Evolutionary conservation across 1,140 invertebrate genomes (phyloP).

Genomic region (Parasteatoda tepidariorum): DNA sequence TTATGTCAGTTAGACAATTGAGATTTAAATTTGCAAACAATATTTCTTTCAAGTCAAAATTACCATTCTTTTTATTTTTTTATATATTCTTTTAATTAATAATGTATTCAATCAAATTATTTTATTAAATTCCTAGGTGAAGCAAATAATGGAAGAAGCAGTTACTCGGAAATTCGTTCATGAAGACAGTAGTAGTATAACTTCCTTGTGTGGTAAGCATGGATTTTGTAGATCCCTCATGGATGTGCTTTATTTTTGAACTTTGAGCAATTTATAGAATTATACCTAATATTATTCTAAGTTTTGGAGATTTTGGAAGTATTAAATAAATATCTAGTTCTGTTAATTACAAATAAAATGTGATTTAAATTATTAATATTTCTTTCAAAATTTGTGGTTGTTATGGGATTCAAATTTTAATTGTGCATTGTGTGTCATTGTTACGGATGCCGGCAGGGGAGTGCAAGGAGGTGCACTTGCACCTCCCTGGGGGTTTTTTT

Average conservation of each 20-base stretch:
- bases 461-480: too few relatives aligned
- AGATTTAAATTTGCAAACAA: background rate
- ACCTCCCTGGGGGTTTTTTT: too few relatives aligned
- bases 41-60: background rate
- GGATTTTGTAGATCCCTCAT: constrained; percentile 17
- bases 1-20: background rate
- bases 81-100: too few relatives aligned
- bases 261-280: constrained; percentile 8
- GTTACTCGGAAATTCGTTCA: constrained; percentile 92
- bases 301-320: background rate
- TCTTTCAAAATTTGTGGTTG: too few relatives aligned
- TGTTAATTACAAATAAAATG: too few relatives aligned
- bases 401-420: too few relatives aligned
- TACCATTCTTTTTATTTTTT: background rate
- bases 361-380: too few relatives aligned
- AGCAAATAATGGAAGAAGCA: constrained; percentile 94
- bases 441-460: too few relatives aligned
- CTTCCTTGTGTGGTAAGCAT: constrained; percentile 83
- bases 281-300: background rate
- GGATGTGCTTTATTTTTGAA: background rate
- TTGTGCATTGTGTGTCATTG: too few relatives aligned
- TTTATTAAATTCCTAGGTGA: too few relatives aligned
- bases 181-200: constrained; percentile 90
- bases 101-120: too few relatives aligned
- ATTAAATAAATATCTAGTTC: background rate